These are phyloP conservation scores for Protonemura montana DNA, from an alignment of 2,888 invertebrate species.

Conservation along the genomic window DNA sequence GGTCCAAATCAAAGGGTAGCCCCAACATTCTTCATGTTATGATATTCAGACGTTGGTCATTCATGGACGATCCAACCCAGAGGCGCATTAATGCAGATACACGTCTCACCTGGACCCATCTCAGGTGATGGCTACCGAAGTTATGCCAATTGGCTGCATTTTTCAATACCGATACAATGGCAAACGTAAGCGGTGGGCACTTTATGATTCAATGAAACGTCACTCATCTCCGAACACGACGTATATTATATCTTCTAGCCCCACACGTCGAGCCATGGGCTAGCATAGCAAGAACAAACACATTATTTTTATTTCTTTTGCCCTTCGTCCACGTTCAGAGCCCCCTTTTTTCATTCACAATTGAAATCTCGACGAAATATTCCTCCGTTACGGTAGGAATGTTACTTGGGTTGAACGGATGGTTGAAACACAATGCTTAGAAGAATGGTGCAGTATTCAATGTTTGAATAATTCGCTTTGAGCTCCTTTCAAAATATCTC, in stretches of 20 bases:
- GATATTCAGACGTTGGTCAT: not conserved
- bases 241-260: not conserved
- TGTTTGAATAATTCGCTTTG: conserved; percentile 37
- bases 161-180: conserved; percentile 1
- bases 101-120: not conserved
- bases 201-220: conserved; percentile 37
- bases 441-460: not conserved
- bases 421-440: not conserved
- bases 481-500: conserved; percentile 35
- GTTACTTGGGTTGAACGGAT: not conserved
- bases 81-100: not conserved
- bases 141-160: conserved; percentile 39
- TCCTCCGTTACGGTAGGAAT: not conserved
- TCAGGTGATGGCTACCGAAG: conserved; percentile 13
- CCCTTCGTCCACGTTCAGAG: not conserved
- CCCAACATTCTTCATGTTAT: not conserved
- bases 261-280: conserved; percentile 27
- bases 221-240: conserved; percentile 14
- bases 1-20: too few relatives aligned
- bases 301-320: conserved; percentile 35
- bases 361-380: conserved; percentile 31
- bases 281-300: conserved; percentile 19
- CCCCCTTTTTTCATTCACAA: conserved; percentile 37
- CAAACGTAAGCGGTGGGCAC: not conserved
- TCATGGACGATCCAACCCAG: not conserved